Conservation (phyloP, 2,888 invertebrate genomes). For the Sesia bembeciformis region DNA sequence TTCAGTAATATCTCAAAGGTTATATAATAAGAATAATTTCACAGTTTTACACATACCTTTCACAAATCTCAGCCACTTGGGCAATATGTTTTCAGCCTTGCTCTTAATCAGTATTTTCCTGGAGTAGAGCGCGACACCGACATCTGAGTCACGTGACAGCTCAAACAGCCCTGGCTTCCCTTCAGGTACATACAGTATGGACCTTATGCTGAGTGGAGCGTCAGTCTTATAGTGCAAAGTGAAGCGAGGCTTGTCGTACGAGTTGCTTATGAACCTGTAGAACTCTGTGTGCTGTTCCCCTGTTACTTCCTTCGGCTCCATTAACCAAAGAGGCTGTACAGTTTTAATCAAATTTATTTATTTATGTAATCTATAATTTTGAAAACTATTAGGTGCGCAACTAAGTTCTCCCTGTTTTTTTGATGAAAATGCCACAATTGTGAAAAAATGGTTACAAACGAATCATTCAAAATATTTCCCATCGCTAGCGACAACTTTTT, state of each 20-base stretch:
- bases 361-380: no score
- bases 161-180: constrained; percentile 94
- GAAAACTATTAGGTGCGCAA: no score
- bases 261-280: constrained; percentile 90
- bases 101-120: constrained; percentile 94
- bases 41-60: constrained; percentile 76
- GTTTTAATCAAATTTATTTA: not conserved
- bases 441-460: no score
- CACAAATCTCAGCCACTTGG: constrained; percentile 95
- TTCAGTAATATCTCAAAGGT: no score
- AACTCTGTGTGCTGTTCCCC: constrained; percentile 93
- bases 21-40: no score
- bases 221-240: constrained; percentile 94
- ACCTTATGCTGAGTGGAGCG: constrained; percentile 91
- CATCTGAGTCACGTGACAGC: constrained; percentile 87
- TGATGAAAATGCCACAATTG: no score
- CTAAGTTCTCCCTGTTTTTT: no score
- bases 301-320: constrained; percentile 91
- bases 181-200: constrained; percentile 95
- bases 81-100: constrained; percentile 91
- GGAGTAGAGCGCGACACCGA: constrained; percentile 92
- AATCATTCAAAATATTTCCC: no score
- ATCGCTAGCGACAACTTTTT: no score
- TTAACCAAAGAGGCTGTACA: constrained; percentile 89
- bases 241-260: constrained; percentile 91